These are phyloP conservation scores for Aspiorhynchus laticeps DNA, from an alignment of 2,113 vertebrate genomes.

Conservation along the genomic window DNA sequence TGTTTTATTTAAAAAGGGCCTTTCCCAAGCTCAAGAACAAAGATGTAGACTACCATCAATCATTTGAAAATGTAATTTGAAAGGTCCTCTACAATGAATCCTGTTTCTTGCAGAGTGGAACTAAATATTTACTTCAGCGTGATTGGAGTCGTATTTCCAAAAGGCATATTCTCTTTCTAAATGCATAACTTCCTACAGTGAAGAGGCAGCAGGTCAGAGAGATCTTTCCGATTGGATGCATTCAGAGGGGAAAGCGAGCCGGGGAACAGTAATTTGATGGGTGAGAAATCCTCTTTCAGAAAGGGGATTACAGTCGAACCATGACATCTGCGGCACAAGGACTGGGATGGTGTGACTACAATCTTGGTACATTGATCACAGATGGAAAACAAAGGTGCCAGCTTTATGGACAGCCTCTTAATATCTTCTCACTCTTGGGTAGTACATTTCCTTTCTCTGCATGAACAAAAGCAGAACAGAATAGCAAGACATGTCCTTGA, in stretches of 20 bases:
- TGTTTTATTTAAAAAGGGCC: neutral
- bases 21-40: neutral
- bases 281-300: constrained; percentile 55
- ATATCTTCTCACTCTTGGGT: neutral
- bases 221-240: constrained; percentile 44
- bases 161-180: constrained; percentile 3
- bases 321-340: constrained; percentile 48
- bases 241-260: constrained; percentile 40
- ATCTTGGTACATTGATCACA: constrained; percentile 46
- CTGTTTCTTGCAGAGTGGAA: neutral
- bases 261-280: constrained; percentile 51
- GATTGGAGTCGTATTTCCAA: neutral
- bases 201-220: constrained; percentile 44
- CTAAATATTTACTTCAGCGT: neutral
- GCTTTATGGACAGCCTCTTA: constrained; percentile 33
- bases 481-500: constrained; percentile 1
- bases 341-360: constrained; percentile 39
- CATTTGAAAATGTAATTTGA: neutral
- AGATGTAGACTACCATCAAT: neutral
- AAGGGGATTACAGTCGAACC: constrained; percentile 61
- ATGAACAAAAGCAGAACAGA: constrained; percentile 27
- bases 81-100: neutral
- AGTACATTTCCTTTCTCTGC: constrained; percentile 8
- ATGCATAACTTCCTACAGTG: constrained; percentile 16
- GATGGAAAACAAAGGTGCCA: constrained; percentile 54